These are phyloP conservation scores for Uropetala carovei DNA, from an alignment of 2,888 invertebrate species.

Conservation along the genomic window DNA sequence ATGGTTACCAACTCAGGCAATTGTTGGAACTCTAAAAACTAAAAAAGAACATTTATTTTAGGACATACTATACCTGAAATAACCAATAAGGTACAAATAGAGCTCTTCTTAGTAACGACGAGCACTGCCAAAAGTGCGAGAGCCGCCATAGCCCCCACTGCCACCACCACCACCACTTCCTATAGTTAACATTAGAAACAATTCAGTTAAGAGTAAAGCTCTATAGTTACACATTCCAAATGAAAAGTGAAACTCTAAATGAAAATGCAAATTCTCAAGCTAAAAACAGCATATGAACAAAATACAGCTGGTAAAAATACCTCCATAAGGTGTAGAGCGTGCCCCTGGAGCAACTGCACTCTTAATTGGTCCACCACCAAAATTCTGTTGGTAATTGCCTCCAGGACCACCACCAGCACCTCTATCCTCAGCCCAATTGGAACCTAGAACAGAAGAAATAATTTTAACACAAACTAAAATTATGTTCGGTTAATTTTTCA, in stretches of 20 bases:
- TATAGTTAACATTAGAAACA: not conserved
- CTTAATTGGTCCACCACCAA: constrained; percentile 47
- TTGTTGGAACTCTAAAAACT: too few relatives aligned
- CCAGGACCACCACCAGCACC: constrained; percentile 21
- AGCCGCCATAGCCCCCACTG: constrained; percentile 53
- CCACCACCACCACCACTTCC: not conserved
- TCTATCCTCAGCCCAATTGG: constrained; percentile 44
- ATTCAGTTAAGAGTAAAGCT: not conserved
- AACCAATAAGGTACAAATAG: not conserved
- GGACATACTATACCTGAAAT: constrained; percentile 40
- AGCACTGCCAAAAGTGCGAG: constrained; percentile 57
- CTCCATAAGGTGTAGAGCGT: constrained; percentile 41
- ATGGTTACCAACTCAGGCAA: too few relatives aligned
- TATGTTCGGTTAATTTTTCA: too few relatives aligned
- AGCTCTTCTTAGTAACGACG: constrained; percentile 31
- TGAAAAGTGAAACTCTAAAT: not conserved
- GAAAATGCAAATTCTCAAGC: not conserved
- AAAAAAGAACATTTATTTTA: not conserved
- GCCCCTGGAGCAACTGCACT: constrained; percentile 47
- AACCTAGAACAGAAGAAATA: not conserved
- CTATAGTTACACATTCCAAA: not conserved
- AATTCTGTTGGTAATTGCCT: constrained; percentile 41
- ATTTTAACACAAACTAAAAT: not conserved
- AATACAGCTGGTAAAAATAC: too few relatives aligned
- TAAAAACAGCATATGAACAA: not conserved